Conservation (phyloP, 2,797 vertebrate genomes). For the Myiothlypis chrysogaster region DNA sequence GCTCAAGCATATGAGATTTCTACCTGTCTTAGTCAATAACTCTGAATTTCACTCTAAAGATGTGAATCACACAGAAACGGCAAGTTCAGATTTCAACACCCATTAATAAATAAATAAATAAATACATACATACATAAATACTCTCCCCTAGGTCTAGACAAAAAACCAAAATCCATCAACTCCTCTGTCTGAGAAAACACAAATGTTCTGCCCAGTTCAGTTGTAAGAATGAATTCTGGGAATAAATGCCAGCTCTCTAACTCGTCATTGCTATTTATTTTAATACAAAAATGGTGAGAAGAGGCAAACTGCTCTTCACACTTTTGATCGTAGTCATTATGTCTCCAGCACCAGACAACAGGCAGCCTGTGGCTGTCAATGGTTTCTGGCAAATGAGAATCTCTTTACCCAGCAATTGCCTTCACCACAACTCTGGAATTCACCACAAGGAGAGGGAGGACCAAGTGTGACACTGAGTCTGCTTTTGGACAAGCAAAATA, state of each 20-base stretch:
- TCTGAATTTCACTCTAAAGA: neutral
- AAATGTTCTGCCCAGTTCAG: neutral
- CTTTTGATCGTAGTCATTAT: neutral
- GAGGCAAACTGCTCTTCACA: neutral
- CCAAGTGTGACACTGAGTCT: neutral
- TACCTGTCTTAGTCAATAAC: neutral
- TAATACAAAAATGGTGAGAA: neutral
- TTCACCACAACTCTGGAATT: conserved; percentile 7
- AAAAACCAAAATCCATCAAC: neutral
- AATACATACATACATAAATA: neutral
- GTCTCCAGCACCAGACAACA: neutral
- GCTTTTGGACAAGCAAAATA: neutral
- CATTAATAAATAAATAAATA: neutral
- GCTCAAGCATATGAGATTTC: neutral
- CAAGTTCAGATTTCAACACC: neutral
- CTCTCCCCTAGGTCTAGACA: neutral
- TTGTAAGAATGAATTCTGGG: neutral
- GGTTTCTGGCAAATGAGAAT: neutral
- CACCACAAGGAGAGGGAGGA: neutral
- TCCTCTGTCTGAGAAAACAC: neutral
- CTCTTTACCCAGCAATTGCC: neutral
- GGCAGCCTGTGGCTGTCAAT: neutral
- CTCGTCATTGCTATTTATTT: neutral
- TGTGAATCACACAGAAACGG: neutral
- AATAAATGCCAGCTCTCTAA: neutral